Evolutionary conservation across 2,888 invertebrate genomes (phyloP), one percentile per base, ranked within the genome.

Genomic region (Ommatoiulus sabulosus): DNA sequence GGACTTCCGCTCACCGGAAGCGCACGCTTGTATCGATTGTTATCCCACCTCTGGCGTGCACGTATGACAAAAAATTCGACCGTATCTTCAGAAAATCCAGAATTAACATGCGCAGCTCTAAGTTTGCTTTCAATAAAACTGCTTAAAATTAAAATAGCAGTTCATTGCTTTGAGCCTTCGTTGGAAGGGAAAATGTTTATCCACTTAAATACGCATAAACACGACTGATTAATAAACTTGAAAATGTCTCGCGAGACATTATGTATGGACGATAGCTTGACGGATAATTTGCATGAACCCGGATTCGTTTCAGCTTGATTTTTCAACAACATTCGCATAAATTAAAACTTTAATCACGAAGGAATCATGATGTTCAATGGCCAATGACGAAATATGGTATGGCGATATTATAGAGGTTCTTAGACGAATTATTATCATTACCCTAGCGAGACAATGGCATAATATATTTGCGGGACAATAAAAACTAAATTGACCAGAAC

Each of bases 21-120:
- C 12, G 72, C 72, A 72, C 63, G 72, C 72, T 72, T n/a, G n/a
- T 72, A 72, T 72, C 72, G 72, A 72, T 72, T 72, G 72, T 72
- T 72, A 72, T n/a, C 72, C 72, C 72, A 24, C 24, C 24, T 24
- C 24, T 24, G 72, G 24, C 24, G 72, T 72, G 72, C 72, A 10
- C 24, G 24, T 72, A 35, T 72, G 72, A 72, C 72, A 72, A 20
- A 72, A 72, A 72, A 52, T 35, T 17, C 46, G 15, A 52, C 12
- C 52, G 10, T 15, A 52, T 52, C 10, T 52, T 52, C 35, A 4
- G 3, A 52, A 52, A 52, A 52, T 52, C 52, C 52, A 46, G 46
- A 46, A 46, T 2, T 35, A 35, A 35, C n/a, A 20, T n/a, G 20
- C 63, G 63, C 20, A 20, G 7, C n/a, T 7, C 72, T 24, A 72